Base-by-base conservation (phyloP, 2,113 vertebrate species). In the Panthera tigris region DNA sequence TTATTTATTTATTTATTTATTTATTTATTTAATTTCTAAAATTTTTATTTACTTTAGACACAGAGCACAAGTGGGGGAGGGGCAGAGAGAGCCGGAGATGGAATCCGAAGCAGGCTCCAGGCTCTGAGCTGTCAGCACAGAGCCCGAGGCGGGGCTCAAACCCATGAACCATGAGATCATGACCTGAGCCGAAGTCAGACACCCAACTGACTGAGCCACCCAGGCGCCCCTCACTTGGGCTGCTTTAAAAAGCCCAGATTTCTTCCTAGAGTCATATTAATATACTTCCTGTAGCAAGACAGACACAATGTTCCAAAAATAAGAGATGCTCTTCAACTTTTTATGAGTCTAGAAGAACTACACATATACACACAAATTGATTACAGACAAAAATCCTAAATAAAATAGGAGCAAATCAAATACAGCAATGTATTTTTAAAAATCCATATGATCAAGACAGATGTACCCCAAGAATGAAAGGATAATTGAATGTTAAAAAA, bases 221-320 rank as follows among this genome's bases (percentile, higher is more conserved):
- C 45, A 45, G 45, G 45, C 45, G 1, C 45, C 45, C 45, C 45
- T 84, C 41, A 92, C 57, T 89, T 50, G 36, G 61, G 82, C 19
- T 66, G 55, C 86, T 45, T 48, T 74, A 94, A 65, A 68, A 92
- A 66, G 33, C 16, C 39, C 19, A 23, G 74, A 96, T 81, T 94
- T 48, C 84, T 84, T 96, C 69, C 55, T 63, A 23, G 45, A 93
- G 48, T 86, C 19, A 5, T 5, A 55, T 27, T 41, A 69, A 92
- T 19, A 76, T 71, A 50, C 91, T 91, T 91, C 11, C 29, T 33
- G 16, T 79, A 79, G 76, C 50, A 93, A 85, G 91, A 91, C 41
- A 55, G 69, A 65, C 1, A 68, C n/a, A 95, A 91, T 61, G 81
- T 66, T 84, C 66, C 63, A 93, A 82, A 95, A 95, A 86, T 25